Base-by-base conservation (phyloP, 2,888 invertebrate species). In the Mesopsocus fuscifrons region DNA sequence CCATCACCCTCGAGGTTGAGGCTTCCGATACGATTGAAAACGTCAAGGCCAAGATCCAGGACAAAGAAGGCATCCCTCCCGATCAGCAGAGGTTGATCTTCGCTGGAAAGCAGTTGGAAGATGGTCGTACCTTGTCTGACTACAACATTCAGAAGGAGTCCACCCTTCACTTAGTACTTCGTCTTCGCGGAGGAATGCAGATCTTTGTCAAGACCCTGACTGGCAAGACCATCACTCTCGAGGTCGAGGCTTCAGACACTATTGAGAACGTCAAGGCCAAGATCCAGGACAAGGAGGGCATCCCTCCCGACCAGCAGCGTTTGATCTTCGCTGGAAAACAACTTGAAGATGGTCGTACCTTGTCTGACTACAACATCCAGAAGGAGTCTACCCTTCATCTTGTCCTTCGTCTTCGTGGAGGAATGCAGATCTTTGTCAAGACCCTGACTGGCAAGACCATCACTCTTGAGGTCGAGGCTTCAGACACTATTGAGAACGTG, bases 391-490 rank as follows among this genome's bases (percentile, higher is more conserved):
- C 69, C 9, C 61, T 71, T 20, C 69, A 70, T 53, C 47, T 58
- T 54, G 69, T 71, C 31, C 58, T 71, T 43, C 62, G 70, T 51
- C 59, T 71, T 34, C 58, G 69, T 46, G 70, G 70, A 53, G 71
- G 70, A 48, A 89, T 88, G 88, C 91, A 94, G 76, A 92, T 94
- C 63, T 94, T 88, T 64, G 87, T 88, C 47, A 89, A 89, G 65
- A 88, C 87, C 59, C 71, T 88, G 45, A 87, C 87, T 62, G 88
- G 87, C 56, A 89, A 87, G 71, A 88, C 87, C 68, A 87, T 87
- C 68, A 84, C 85, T 57, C 11, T 26, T 6, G 26, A 26, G 26
- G 64, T 64, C 2, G 68, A 68, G 51, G 60, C 66, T 16, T 63
- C 64, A 2, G 68, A 69, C 49, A 64, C 66, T 0, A 68, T 68